These are phyloP conservation scores for Sminthurinus aureus DNA, from an alignment of 2,888 invertebrate genomes.

Conservation along the genomic window DNA sequence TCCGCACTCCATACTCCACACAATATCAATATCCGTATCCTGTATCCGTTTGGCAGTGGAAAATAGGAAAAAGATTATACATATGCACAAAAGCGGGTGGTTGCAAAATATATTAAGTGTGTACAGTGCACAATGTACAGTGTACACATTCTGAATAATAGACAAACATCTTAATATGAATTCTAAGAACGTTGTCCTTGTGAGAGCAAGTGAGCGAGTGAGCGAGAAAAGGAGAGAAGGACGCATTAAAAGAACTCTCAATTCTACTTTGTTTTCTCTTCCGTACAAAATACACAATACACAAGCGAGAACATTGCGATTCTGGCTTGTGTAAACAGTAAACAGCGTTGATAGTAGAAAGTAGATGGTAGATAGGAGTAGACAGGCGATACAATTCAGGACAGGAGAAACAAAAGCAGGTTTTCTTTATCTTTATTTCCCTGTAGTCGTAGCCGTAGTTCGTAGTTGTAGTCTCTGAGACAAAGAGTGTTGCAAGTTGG, in stretches of 20 bases:
- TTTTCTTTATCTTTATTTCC: background rate
- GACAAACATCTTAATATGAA: background rate
- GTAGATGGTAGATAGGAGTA: background rate
- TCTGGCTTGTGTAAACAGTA: background rate
- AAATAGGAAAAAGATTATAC: background rate
- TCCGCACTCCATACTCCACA: background rate
- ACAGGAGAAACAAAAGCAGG: background rate
- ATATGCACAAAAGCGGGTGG: background rate
- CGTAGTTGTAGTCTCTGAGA: background rate
- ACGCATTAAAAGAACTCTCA: background rate
- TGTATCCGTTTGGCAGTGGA: background rate
- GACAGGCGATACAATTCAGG: background rate
- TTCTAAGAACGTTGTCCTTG: background rate
- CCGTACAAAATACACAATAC: background rate
- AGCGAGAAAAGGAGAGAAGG: background rate
- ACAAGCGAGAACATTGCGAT: background rate
- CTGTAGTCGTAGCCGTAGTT: no score
- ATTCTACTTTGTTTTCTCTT: background rate
- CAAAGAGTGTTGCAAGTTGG: background rate
- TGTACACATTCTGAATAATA: no score
- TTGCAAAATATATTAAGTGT: background rate
- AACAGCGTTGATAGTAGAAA: no score
- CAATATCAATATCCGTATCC: no score
- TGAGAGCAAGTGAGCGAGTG: no score
- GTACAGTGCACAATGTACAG: background rate